Evolutionary conservation across 2,888 invertebrate genomes (phyloP).

Genomic region (Suillia variegata): DNA sequence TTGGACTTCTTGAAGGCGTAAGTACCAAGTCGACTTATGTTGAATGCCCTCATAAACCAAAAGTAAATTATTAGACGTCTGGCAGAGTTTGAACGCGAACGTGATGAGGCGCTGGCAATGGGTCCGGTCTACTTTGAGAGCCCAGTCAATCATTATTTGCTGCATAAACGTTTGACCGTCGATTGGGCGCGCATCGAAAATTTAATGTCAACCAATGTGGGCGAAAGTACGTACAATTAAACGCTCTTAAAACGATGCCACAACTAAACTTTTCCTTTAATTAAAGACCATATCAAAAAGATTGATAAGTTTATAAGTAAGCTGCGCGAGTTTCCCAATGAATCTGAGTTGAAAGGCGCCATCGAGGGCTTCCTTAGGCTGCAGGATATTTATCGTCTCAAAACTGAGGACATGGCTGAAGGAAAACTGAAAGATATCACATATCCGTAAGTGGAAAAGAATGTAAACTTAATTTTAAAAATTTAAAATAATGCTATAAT

Average conservation of each 20-base stretch:
- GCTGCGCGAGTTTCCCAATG: constrained; percentile 66
- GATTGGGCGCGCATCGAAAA: constrained; percentile 50
- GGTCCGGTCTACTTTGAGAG: constrained; percentile 78
- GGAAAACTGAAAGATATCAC: constrained; percentile 82
- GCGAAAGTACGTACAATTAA: constrained; percentile 40
- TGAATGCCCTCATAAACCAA: constrained; percentile 17
- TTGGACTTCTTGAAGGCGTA: constrained; percentile 51
- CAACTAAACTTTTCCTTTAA: no score
- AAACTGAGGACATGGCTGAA: constrained; percentile 79
- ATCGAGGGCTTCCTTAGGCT: constrained; percentile 90
- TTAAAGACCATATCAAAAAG: not conserved
- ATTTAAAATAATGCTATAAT: not conserved
- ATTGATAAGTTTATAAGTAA: no score
- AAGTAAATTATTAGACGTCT: constrained; percentile 66
- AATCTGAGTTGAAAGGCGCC: constrained; percentile 92
- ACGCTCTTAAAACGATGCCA: no score
- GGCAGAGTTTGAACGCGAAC: constrained; percentile 71
- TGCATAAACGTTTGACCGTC: constrained; percentile 81
- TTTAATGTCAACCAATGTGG: constrained; percentile 42
- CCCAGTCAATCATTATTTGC: constrained; percentile 89
- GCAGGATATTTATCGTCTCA: constrained; percentile 88
- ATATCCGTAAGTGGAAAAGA: constrained; percentile 66
- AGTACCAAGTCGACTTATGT: constrained; percentile 28
- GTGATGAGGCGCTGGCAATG: constrained; percentile 74
- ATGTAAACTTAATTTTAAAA: constrained; percentile 31